Evolutionary conservation across 1,140 invertebrate genomes (phyloP), one percentile per base, ranked within the genome.

Genomic region (Ips typographus): DNA sequence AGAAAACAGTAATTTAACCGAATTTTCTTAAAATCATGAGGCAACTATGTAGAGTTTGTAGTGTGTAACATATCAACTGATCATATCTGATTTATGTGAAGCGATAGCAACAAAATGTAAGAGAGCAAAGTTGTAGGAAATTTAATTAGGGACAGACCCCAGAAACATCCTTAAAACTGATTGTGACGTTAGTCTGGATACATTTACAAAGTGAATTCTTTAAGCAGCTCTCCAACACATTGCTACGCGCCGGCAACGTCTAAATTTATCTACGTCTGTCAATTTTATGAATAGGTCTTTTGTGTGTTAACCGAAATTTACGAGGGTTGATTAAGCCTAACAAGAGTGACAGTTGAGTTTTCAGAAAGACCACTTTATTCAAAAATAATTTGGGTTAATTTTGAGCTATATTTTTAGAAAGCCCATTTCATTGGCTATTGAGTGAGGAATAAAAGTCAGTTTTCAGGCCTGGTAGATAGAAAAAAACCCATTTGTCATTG

Each of bases 261-360:
- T 64, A 64, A 64, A 64, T 64, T 64, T 64, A 64, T 64, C 61
- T 64, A 52, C 38, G 49, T 52, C 61, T 64, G 61, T 64, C 61
- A 64, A 64, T 64, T 64, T 64, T 64, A 40, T 64, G 61, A 64
- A 64, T 52, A 52, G 61, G 6, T 40, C 61, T 64, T 64, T 64
- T 38, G n/a, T 36, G 37, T 8, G 8, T 55, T 37, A 49, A 49
- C 22, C n/a, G n/a, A n/a, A n/a, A n/a, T n/a, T 8, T 49, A 49
- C 44, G 6, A 3, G 44, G 44, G 44, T 22, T 22, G 22, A 22
- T 22, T 22, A 22, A 49, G 44, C 44, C 1, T 2, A 49, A 49
- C 7, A 49, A 49, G 44, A 49, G 44, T 49, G 44, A 2, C 44
- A 49, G 22, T 49, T 22, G 22, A 49, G 44, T 22, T 2, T 49